Evolutionary conservation across 2,797 vertebrate species (phyloP).

Genomic region (Aplochiton taeniatus): DNA sequence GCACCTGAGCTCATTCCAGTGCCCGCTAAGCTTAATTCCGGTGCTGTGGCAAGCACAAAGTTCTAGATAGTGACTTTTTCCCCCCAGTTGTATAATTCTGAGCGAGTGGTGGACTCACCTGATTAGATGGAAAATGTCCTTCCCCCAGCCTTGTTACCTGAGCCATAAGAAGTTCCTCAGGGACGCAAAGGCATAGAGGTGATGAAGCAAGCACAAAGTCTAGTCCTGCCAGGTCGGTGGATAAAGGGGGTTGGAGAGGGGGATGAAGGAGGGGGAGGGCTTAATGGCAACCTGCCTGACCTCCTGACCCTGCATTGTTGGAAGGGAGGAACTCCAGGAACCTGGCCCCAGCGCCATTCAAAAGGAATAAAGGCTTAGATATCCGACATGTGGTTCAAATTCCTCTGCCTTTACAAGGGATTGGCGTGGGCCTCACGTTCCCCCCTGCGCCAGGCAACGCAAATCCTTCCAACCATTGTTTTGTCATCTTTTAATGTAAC

Average conservation of each 20-base stretch:
- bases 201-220: constrained; percentile 70
- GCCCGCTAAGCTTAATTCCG: too few relatives aligned
- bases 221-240: constrained; percentile 40
- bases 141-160: constrained; percentile 45
- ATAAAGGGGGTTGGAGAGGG: constrained; percentile 32
- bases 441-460: constrained; percentile 35
- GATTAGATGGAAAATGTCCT: not conserved
- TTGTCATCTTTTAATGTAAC: constrained; percentile 16
- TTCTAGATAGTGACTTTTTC: too few relatives aligned
- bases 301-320: constrained; percentile 70
- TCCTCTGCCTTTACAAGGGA: constrained; percentile 61
- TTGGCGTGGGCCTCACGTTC: constrained; percentile 44
- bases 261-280: constrained; percentile 47
- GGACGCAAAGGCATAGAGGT: constrained; percentile 62
- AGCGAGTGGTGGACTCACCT: not conserved
- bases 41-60: too few relatives aligned
- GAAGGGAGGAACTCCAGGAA: constrained; percentile 56
- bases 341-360: constrained; percentile 64
- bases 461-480: constrained; percentile 25
- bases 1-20: too few relatives aligned
- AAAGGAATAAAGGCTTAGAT: constrained; percentile 69
- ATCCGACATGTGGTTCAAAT: constrained; percentile 72
- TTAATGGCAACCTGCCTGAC: constrained; percentile 72
- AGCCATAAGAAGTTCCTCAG: constrained; percentile 62
- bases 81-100: not conserved